Evolutionary conservation across 30 jellyfish, hydroid and myxozoan species (phyloP).

Genomic region (Aurelia aurita): DNA sequence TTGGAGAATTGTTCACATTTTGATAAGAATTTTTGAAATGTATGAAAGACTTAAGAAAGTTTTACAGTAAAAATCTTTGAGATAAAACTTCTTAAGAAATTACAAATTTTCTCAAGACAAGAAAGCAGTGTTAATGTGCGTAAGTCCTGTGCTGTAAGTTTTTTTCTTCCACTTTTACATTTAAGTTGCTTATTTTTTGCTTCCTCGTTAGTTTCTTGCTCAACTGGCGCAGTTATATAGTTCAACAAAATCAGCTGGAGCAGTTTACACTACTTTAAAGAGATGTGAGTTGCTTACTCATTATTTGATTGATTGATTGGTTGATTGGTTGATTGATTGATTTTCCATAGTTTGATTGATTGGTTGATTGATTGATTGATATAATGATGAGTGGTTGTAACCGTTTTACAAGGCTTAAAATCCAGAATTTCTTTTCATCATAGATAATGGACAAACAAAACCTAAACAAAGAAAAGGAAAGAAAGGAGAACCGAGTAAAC

Average conservation of each 20-base stretch:
- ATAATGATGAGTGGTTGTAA: not conserved
- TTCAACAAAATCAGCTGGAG: slow-evolving; percentile 79
- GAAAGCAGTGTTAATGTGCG: not conserved
- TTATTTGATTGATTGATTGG: not conserved
- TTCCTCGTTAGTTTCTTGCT: slow-evolving; percentile 64
- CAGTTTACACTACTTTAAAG: slow-evolving; percentile 85
- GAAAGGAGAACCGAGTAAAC: slow-evolving; percentile 71
- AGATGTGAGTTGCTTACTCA: slow-evolving; percentile 70
- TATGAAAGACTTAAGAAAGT: no score
- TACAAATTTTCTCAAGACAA: not conserved
- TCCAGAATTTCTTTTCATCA: not conserved
- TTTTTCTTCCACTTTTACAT: not conserved
- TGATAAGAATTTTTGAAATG: no score
- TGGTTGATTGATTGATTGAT: not conserved
- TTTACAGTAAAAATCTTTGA: no score
- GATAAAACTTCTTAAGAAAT: no score
- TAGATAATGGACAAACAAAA: slow-evolving; percentile 95
- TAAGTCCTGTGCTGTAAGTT: no score
- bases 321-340: not conserved
- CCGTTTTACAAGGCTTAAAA: not conserved
- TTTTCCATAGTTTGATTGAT: not conserved
- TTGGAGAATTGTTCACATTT: no score
- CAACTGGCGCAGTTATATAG: slow-evolving; percentile 74
- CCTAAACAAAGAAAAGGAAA: slow-evolving; percentile 86
- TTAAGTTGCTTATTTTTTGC: no score